These are phyloP conservation scores for Drosophila pandora DNA, from an alignment of 1,140 invertebrate genomes.

Conservation along the genomic window DNA sequence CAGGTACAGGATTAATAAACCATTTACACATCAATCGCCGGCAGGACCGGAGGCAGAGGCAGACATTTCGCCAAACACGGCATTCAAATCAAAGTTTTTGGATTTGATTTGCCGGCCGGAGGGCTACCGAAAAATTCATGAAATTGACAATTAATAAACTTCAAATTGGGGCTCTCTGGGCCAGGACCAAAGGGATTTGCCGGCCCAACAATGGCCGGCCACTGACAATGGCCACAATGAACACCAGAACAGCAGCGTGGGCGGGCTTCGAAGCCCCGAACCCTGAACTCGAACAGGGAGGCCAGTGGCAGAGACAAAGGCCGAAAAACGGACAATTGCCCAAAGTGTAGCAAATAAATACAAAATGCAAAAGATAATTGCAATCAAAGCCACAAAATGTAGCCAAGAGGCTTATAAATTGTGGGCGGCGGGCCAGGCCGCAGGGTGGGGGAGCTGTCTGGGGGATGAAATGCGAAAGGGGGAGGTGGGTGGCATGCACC, in stretches of 20 bases:
- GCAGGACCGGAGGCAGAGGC: background rate
- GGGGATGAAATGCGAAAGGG: background rate
- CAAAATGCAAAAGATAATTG: conserved; percentile 81
- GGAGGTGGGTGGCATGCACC: conserved; percentile 2
- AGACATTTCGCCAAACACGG: background rate
- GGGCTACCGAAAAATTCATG: conserved; percentile 39
- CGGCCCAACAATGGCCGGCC: conserved; percentile 15
- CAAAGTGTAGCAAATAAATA: conserved; percentile 82
- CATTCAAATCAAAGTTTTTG: conserved; percentile 33
- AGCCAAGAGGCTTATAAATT: conserved; percentile 80
- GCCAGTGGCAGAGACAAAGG: conserved; percentile 30
- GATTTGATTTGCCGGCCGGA: conserved; percentile 35
- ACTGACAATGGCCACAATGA: conserved; percentile 56
- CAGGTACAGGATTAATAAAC: conserved; percentile 20
- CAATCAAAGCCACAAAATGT: conserved; percentile 80
- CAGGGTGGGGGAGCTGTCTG: conserved; percentile 1
- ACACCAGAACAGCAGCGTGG: conserved; percentile 17
- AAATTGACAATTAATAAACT: conserved; percentile 80
- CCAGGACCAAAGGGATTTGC: conserved; percentile 35
- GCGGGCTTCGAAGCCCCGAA: background rate
- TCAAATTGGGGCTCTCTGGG: conserved; percentile 34
- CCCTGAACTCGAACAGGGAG: background rate
- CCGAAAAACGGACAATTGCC: conserved; percentile 64
- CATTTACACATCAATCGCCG: conserved; percentile 18
- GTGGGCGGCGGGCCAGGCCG: conserved; percentile 38